Evolutionary conservation across 2,888 invertebrate genomes (phyloP), one percentile per base, ranked within the genome.

Genomic region (Gymnosoma rotundatum): DNA sequence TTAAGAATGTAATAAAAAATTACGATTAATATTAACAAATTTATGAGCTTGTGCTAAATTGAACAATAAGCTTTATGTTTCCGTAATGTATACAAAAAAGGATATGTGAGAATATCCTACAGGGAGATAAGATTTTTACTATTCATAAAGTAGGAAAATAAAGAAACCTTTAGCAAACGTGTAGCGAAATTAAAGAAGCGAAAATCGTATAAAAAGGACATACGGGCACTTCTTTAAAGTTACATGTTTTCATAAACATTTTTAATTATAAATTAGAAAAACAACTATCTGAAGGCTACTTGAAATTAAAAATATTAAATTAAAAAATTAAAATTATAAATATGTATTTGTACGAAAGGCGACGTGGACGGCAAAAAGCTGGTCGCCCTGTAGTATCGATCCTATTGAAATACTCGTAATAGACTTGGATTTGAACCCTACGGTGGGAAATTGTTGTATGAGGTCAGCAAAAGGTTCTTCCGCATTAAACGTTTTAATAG

Each of bases 51-150:
- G 83, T 73, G 80, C 73, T 76, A 76, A 83, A 83, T 63, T 76
- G 80, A 83, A 83, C 83, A 83, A 83, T 83, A 83, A 72, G 75
- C 61, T 80, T 83, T 80, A 83, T 83, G 83, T 76, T 80, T 83
- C 83, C 83, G 72, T 83, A 67, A 83, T 73, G 70, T 18, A 67
- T 70, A 64, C 73, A 72, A 76, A 67, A 78, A 70, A 81, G 70
- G 70, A 81, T 72, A 82, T 66, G 63, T 64, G 64, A 58, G 42
- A 38, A 32, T 42, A 50, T 82, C 18, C 50, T 18, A 16, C 1
- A 69, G 36, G 52, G 42, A 52, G 64, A 60, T 60, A 45, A 70
- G 25, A 61, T 63, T 18, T n/a, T 7, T 7, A 52, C 10, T 18
- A 18, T 6, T 6, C 50, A 52, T 20, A 25, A 1, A 48, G 48